Percentiles rank a stretch among this genome's conserved stretches.
phyloP scores from a whole-genome alignment of 2,797 vertebrate species.

The Parauchenoglanis punctatus region DNA sequence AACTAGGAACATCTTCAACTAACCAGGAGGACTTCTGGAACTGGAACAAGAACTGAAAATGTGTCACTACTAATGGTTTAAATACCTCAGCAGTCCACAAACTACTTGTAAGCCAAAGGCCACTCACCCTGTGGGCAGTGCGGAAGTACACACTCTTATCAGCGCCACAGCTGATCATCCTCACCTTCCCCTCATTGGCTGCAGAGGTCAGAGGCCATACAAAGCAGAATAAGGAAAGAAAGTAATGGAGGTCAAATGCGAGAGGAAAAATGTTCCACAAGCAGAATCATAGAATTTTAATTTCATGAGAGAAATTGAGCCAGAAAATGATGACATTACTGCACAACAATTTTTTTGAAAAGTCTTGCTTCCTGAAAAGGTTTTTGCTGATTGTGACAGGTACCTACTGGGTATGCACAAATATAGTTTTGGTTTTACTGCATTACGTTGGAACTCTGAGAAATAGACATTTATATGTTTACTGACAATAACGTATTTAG shows the following conservation, averaged over 20 bases:
- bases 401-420: too few species aligned
- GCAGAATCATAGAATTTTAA: not conserved
- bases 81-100: not conserved
- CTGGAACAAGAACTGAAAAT: not conserved
- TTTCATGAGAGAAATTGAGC: not conserved
- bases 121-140: slow-evolving; percentile 87
- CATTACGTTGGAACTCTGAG: too few species aligned
- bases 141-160: slow-evolving; percentile 97
- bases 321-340: too few species aligned
- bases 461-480: too few species aligned
- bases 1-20: not conserved
- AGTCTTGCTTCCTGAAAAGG: too few species aligned
- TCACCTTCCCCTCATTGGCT: slow-evolving; percentile 88
- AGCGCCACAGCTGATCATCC: slow-evolving; percentile 96
- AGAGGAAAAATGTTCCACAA: not conserved
- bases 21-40: not conserved
- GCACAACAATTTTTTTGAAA: too few species aligned
- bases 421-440: too few species aligned
- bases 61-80: not conserved
- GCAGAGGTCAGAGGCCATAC: slow-evolving; percentile 8
- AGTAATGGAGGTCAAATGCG: not conserved
- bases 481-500: too few species aligned
- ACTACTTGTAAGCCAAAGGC: not conserved
- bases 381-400: too few species aligned
- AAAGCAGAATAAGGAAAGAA: not conserved